Conservation (phyloP, 2,113 vertebrate genomes). For the Ptychochromis oligacanthus region DNA sequence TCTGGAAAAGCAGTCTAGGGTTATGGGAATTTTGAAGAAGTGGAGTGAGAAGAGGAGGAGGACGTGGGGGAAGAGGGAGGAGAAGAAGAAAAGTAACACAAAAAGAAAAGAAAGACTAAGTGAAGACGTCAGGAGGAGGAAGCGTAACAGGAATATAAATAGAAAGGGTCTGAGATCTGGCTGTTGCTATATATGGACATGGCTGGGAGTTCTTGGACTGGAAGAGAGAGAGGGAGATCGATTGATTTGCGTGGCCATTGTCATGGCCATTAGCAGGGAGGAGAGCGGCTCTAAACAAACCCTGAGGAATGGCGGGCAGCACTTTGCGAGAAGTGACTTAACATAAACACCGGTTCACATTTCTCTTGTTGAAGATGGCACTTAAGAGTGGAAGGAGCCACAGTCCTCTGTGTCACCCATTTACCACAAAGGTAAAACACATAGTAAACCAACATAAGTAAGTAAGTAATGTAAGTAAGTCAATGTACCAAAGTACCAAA, state of each 20-base stretch:
- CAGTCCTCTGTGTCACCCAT: background rate
- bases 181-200: slow-evolving; percentile 81
- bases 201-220: slow-evolving; percentile 48
- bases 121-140: slow-evolving; percentile 69
- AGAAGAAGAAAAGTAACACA: background rate
- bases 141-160: slow-evolving; percentile 75
- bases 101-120: slow-evolving; percentile 49
- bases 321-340: background rate
- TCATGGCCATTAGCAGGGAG: slow-evolving; percentile 26
- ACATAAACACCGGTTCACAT: slow-evolving; percentile 17
- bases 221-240: slow-evolving; percentile 40
- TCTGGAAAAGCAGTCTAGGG: slow-evolving; percentile 67
- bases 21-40: slow-evolving; percentile 74
- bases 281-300: slow-evolving; percentile 43
- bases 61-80: background rate
- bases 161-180: slow-evolving; percentile 69
- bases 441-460: background rate
- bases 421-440: slow-evolving; percentile 10
- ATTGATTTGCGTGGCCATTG: slow-evolving; percentile 64
- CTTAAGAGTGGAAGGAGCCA: slow-evolving; percentile 7
- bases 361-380: slow-evolving; percentile 14
- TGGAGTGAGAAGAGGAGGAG: slow-evolving; percentile 24
- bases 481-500: no score
- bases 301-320: background rate
- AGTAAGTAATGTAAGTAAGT: no score